These are phyloP conservation scores for Lissocephala sabroskyi DNA, from an alignment of 2,888 invertebrate genomes.

Conservation along the genomic window DNA sequence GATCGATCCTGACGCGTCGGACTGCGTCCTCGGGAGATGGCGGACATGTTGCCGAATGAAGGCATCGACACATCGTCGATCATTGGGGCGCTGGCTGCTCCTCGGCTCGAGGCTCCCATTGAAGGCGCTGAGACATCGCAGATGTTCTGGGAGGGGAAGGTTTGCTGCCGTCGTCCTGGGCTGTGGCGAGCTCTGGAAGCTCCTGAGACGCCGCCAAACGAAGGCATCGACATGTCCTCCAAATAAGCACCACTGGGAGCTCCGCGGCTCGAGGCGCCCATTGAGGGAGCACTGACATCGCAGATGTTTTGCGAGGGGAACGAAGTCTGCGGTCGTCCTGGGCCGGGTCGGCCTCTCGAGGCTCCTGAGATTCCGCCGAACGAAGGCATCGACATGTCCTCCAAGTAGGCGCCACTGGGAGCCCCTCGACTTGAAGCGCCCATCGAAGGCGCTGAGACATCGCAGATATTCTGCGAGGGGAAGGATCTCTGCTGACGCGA, in stretches of 20 bases:
- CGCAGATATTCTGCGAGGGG: background rate
- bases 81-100: background rate
- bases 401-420: background rate
- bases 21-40: background rate
- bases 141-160: background rate
- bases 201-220: background rate
- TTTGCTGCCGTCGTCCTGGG: background rate
- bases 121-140: background rate
- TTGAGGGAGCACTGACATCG: constrained; percentile 4
- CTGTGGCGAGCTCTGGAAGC: background rate
- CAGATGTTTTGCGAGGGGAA: background rate
- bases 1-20: background rate
- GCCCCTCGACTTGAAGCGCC: too few species aligned
- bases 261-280: background rate
- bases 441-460: constrained; percentile 7
- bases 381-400: constrained; percentile 2
- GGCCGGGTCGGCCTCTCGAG: background rate
- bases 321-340: background rate
- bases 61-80: background rate
- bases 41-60: background rate
- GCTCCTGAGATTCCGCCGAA: background rate
- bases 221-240: background rate
- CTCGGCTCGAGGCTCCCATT: background rate
- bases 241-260: background rate
- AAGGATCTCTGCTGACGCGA: background rate